These are phyloP conservation scores for Oreochromis spilurus DNA, from an alignment of 2,113 vertebrate genomes.

Conservation along the genomic window DNA sequence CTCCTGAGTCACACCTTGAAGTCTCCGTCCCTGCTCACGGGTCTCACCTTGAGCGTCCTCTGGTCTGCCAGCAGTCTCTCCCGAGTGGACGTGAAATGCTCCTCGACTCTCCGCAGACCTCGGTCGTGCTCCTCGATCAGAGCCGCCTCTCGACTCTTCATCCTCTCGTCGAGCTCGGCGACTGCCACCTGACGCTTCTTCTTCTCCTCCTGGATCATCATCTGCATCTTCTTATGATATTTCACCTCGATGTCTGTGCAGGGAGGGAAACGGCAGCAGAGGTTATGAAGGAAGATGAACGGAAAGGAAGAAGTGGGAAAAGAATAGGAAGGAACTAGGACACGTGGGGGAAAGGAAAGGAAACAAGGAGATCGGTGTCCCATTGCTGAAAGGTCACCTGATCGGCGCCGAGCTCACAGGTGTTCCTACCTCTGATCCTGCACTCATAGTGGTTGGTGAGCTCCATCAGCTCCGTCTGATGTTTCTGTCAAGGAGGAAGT, in stretches of 20 bases:
- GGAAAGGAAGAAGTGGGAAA: background rate
- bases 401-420: background rate
- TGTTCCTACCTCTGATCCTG: conserved; percentile 77
- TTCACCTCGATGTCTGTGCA: conserved; percentile 79
- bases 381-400: fast-evolving
- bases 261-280: background rate
- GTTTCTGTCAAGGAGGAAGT: conserved; percentile 75
- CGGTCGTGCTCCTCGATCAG: conserved; percentile 79
- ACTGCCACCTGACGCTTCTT: conserved; percentile 75
- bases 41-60: conserved; percentile 79
- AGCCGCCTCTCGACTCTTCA: conserved; percentile 70
- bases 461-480: conserved; percentile 79
- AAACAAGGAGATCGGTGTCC: background rate
- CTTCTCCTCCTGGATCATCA: conserved; percentile 70
- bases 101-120: conserved; percentile 78
- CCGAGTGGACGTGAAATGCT: conserved; percentile 73
- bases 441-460: conserved; percentile 75
- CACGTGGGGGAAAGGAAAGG: background rate
- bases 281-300: background rate
- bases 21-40: fast-evolving
- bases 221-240: conserved; percentile 76
- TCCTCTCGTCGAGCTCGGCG: conserved; percentile 76
- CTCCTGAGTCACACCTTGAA: background rate
- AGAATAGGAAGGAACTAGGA: background rate
- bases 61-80: conserved; percentile 77